phyloP scores from a whole-genome alignment of 2,888 invertebrate genomes.

The Mechanitis messenoides region DNA sequence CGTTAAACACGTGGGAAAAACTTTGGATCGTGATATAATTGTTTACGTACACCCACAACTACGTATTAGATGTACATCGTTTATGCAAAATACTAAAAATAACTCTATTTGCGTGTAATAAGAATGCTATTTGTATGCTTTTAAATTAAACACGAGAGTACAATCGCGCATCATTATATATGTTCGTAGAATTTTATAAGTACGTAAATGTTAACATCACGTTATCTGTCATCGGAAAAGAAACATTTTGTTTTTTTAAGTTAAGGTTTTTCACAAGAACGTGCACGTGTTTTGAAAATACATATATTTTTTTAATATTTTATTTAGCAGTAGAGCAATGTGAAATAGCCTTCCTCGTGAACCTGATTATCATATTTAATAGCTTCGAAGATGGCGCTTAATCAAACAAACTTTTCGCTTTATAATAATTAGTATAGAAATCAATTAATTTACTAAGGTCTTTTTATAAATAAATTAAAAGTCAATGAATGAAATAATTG shows the following conservation, averaged over 20 bases:
- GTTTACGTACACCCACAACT: slow-evolving; percentile 35
- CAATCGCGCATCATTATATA: slow-evolving; percentile 15
- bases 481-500: no score
- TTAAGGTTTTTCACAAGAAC: slow-evolving; percentile 15
- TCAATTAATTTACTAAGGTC: no score
- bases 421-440: no score
- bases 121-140: slow-evolving; percentile 6
- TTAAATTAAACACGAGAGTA: slow-evolving; percentile 4
- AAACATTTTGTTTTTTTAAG: slow-evolving; percentile 10
- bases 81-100: slow-evolving; percentile 9
- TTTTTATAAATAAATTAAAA: no score
- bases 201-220: slow-evolving; percentile 21
- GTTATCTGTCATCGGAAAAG: slow-evolving; percentile 12
- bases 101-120: slow-evolving; percentile 1
- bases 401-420: no score
- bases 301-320: no score
- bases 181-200: slow-evolving; percentile 24
- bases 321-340: no score
- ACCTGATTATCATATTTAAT: no score
- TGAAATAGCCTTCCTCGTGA: no score
- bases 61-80: slow-evolving; percentile 11
- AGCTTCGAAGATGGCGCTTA: no score
- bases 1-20: slow-evolving; percentile 40
- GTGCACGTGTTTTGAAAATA: slow-evolving; percentile 17
- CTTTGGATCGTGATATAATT: slow-evolving; percentile 38